Conservation (phyloP, 1,140 invertebrate genomes). For the Lordiphosa stackelbergi region DNA sequence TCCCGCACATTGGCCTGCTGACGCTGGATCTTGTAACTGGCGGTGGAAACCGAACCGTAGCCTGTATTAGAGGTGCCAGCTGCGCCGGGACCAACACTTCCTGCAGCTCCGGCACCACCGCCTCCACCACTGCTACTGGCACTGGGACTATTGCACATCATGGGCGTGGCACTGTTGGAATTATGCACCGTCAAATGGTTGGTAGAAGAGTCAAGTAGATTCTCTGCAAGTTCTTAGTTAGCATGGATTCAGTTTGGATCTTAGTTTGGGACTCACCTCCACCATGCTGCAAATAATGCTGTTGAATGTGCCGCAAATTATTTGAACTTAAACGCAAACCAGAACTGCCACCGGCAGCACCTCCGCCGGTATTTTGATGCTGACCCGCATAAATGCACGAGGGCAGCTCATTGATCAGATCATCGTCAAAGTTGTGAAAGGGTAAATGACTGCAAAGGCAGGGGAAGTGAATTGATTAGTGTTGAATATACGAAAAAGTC, state of each 20-base stretch:
- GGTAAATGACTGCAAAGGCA: conserved; percentile 57
- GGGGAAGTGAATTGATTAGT: background rate
- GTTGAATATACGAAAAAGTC: background rate
- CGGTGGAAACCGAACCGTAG: conserved; percentile 72
- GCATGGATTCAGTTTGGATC: background rate
- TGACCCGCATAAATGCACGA: conserved; percentile 75
- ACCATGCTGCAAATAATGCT: conserved; percentile 74
- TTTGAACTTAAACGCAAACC: conserved; percentile 59
- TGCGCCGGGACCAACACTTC: conserved; percentile 13
- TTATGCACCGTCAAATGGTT: conserved; percentile 44
- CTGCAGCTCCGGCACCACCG: conserved; percentile 20
- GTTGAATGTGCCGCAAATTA: conserved; percentile 73
- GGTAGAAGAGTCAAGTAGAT: conserved; percentile 65
- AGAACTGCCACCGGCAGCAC: conserved; percentile 22
- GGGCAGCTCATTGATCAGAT: conserved; percentile 73
- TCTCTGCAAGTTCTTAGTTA: conserved; percentile 34
- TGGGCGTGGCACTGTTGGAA: conserved; percentile 42
- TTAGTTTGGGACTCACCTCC: conserved; percentile 26
- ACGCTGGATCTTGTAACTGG: conserved; percentile 89
- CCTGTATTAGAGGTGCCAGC: conserved; percentile 26
- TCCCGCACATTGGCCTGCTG: conserved; percentile 95
- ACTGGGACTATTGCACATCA: conserved; percentile 71
- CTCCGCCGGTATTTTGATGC: conserved; percentile 37
- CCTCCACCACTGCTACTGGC: conserved; percentile 57
- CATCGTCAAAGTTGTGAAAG: conserved; percentile 76